phyloP scores from a whole-genome alignment of 2,797 vertebrate species.

The Sorex maritimensis region DNA sequence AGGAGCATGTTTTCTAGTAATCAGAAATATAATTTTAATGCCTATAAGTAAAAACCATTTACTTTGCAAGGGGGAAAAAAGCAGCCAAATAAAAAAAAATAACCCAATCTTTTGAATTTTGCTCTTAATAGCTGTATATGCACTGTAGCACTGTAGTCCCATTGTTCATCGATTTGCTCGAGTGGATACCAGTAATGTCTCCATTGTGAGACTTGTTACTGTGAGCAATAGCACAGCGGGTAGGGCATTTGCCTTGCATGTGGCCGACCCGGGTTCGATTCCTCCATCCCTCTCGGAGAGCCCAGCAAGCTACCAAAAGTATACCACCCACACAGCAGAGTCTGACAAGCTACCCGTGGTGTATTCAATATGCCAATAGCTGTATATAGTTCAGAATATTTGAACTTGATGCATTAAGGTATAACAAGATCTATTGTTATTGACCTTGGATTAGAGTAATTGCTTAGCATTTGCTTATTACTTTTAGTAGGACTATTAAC shows the following conservation, averaged over 20 bases:
- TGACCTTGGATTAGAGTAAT: conserved; percentile 23
- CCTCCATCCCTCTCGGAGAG: too few relatives aligned
- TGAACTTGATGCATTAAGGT: conserved; percentile 60
- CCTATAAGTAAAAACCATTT: conserved; percentile 53
- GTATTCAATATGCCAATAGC: too few relatives aligned
- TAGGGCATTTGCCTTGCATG: too few relatives aligned
- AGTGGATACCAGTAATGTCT: too few relatives aligned
- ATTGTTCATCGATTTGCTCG: too few relatives aligned
- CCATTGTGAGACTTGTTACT: too few relatives aligned
- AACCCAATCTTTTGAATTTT: conserved; percentile 57
- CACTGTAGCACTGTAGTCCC: too few relatives aligned
- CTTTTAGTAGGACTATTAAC: conserved; percentile 67
- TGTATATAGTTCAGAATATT: conserved; percentile 15
- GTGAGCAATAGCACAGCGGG: too few relatives aligned
- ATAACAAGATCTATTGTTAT: conserved; percentile 36
- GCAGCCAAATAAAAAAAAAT: conserved; percentile 26
- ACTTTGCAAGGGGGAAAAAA: conserved; percentile 27
- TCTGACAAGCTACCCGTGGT: too few relatives aligned
- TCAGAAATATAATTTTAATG: conserved; percentile 58
- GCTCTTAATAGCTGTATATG: background rate
- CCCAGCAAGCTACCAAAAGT: too few relatives aligned
- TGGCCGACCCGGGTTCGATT: too few relatives aligned
- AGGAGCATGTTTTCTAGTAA: conserved; percentile 1
- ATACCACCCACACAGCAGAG: too few relatives aligned
- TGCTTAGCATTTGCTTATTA: conserved; percentile 25